Evolutionary conservation across 2,888 invertebrate genomes (phyloP).

Genomic region (Polydesmus complanatus): DNA sequence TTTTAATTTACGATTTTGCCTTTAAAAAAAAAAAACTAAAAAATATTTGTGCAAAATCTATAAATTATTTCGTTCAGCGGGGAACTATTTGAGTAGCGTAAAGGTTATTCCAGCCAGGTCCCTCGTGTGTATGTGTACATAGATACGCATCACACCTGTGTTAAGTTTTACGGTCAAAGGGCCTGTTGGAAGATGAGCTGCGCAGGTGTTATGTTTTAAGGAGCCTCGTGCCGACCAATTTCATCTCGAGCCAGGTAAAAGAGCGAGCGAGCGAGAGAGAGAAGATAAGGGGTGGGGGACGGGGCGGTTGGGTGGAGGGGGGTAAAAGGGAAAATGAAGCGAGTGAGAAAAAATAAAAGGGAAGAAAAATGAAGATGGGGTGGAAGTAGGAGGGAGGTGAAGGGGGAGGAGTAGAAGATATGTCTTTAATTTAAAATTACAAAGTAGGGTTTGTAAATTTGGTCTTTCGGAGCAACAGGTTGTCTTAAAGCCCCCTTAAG

Average conservation of each 20-base stretch:
- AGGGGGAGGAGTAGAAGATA: neutral
- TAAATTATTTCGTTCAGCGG: too few relatives aligned
- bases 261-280: neutral
- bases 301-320: neutral
- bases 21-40: too few relatives aligned
- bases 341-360: neutral
- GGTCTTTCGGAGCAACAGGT: neutral
- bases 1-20: neutral
- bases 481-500: neutral
- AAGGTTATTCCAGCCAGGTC: too few relatives aligned
- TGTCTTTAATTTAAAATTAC: neutral
- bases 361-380: neutral
- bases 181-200: neutral
- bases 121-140: too few relatives aligned
- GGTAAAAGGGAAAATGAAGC: neutral
- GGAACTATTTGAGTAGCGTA: too few relatives aligned
- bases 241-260: too few relatives aligned
- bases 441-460: neutral
- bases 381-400: neutral
- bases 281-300: neutral
- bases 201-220: neutral
- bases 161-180: neutral
- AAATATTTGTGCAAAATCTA: too few relatives aligned
- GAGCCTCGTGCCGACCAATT: neutral
- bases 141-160: too few relatives aligned